These are phyloP conservation scores for Caenorhabditis sp. DNA, from an alignment of 2,888 invertebrate species.

Conservation along the genomic window DNA sequence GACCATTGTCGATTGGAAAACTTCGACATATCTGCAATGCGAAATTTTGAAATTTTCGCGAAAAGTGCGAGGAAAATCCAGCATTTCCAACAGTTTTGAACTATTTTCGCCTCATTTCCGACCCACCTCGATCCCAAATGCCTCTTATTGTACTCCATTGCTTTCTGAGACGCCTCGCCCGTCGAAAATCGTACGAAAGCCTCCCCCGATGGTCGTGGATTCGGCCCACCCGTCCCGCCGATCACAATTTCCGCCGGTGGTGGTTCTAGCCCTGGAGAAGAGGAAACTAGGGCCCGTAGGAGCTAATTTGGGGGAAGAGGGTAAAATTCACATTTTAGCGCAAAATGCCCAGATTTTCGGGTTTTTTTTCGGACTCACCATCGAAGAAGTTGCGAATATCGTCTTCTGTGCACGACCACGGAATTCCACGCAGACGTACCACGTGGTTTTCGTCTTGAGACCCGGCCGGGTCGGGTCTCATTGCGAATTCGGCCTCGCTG, in stretches of 20 bases:
- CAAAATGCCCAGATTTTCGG: no score
- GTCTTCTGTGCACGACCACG: slow-evolving; percentile 68
- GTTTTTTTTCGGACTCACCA: no score
- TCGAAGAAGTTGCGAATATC: slow-evolving; percentile 70
- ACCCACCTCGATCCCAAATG: slow-evolving; percentile 76
- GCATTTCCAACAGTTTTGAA: neutral
- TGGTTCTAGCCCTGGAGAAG: slow-evolving; percentile 66
- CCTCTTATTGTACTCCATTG: slow-evolving; percentile 74
- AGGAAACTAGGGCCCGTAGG: neutral
- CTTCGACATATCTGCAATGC: slow-evolving; percentile 74
- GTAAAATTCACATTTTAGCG: neutral
- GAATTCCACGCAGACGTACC: slow-evolving; percentile 72
- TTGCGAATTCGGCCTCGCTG: slow-evolving; percentile 36
- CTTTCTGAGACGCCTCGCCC: slow-evolving; percentile 67
- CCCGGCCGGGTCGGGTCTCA: slow-evolving; percentile 17
- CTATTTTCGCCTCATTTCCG: neutral
- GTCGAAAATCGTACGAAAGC: slow-evolving; percentile 72
- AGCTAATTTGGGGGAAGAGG: neutral
- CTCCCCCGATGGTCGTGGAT: slow-evolving; percentile 74
- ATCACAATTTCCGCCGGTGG: slow-evolving; percentile 73
- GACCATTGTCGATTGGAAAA: slow-evolving; percentile 64
- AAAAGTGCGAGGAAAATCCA: neutral
- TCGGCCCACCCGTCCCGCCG: slow-evolving; percentile 71
- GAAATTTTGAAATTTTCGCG: neutral
- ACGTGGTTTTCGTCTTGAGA: slow-evolving; percentile 37